phyloP scores from a whole-genome alignment of 2,888 invertebrate genomes.

The Agapetus fuscipes region DNA sequence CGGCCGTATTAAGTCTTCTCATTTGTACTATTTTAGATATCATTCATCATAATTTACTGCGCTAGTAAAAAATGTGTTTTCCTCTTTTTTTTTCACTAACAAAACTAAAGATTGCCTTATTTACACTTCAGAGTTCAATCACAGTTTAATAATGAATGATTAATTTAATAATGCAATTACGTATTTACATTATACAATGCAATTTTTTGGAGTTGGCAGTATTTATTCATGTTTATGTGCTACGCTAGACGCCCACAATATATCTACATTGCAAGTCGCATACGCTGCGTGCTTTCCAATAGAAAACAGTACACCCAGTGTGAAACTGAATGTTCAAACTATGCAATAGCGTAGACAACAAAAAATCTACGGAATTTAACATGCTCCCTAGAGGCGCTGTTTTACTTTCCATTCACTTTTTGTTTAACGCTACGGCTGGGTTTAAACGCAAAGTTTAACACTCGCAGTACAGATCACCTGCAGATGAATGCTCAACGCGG shows the following conservation, averaged over 20 bases:
- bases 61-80: not conserved
- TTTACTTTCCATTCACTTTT: too few species aligned
- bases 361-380: too few species aligned
- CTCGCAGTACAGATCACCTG: too few species aligned
- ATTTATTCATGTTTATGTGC: conserved; percentile 16
- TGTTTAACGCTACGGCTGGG: too few species aligned
- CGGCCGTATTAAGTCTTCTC: conserved; percentile 49
- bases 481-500: too few species aligned
- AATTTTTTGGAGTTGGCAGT: conserved; percentile 22
- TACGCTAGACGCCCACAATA: conserved; percentile 18
- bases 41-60: conserved; percentile 24
- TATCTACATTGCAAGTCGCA: conserved; percentile 10
- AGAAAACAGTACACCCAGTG: too few species aligned
- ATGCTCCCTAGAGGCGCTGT: too few species aligned
- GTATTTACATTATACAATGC: conserved; percentile 18
- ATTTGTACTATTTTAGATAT: conserved; percentile 52
- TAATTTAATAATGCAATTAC: conserved; percentile 19
- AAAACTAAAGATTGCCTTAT: conserved; percentile 11
- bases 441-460: too few species aligned
- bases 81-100: conserved; percentile 3
- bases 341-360: too few species aligned
- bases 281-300: too few species aligned
- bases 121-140: conserved; percentile 15
- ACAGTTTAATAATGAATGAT: conserved; percentile 21
- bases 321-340: too few species aligned